phyloP scores from a whole-genome alignment of 2,797 vertebrate genomes.

The Muscicapa striata region DNA sequence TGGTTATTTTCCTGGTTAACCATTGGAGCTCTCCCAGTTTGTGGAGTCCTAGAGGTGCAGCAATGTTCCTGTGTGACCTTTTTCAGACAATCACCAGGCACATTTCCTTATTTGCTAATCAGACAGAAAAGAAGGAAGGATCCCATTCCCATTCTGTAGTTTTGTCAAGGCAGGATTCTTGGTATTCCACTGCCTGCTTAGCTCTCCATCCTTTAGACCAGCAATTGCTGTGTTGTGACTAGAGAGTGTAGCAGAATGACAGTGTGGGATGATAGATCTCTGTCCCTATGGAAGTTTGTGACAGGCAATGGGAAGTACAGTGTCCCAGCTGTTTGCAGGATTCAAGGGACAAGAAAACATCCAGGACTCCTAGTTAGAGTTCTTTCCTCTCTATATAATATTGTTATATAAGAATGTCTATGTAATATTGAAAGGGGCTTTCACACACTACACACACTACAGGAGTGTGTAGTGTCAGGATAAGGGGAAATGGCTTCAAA shows the following conservation, averaged over 20 bases:
- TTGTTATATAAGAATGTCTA: background rate
- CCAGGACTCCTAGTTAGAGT: background rate
- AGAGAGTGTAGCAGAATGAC: background rate
- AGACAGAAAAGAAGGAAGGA: background rate
- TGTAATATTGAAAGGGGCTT: background rate
- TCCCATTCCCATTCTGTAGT: background rate
- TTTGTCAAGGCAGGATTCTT: background rate
- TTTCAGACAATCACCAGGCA: background rate
- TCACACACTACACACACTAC: too few species aligned
- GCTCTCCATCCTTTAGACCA: background rate
- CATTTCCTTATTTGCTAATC: background rate
- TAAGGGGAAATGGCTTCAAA: background rate
- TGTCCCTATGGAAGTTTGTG: background rate
- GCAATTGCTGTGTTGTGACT: background rate
- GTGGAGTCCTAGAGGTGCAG: background rate
- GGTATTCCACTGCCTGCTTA: background rate
- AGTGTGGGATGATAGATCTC: background rate
- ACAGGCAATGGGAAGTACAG: background rate
- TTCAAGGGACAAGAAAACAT: background rate
- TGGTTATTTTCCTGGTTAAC: background rate
- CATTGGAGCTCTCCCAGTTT: background rate
- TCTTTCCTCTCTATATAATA: accelerated
- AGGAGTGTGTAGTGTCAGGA: background rate
- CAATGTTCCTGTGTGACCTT: background rate
- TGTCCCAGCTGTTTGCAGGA: background rate